Conservation (phyloP, 2,888 invertebrate species). For the Cetonia aurata region DNA sequence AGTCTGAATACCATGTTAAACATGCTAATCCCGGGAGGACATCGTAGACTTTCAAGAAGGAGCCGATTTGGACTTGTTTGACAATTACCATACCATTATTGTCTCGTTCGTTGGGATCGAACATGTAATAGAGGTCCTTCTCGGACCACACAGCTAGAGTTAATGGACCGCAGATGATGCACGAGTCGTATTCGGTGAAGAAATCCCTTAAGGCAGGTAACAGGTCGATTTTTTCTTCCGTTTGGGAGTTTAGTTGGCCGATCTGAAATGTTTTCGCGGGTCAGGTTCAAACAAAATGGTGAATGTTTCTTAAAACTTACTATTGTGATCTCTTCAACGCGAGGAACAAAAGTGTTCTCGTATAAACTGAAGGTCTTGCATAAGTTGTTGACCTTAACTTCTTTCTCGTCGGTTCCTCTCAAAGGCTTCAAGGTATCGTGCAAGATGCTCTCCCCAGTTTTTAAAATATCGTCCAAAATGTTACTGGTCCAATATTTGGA, state of each 20-base stretch:
- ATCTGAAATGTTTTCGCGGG: slow-evolving; percentile 5
- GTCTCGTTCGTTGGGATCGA: slow-evolving; percentile 66
- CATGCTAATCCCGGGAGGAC: slow-evolving; percentile 62
- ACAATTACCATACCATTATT: slow-evolving; percentile 55
- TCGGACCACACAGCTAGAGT: slow-evolving; percentile 65
- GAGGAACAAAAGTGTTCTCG: slow-evolving; percentile 56
- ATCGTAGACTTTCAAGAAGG: slow-evolving; percentile 53
- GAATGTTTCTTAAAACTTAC: slow-evolving; percentile 47
- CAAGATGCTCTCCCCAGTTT: slow-evolving; percentile 62
- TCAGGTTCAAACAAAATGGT: too few species aligned
- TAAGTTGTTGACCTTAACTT: slow-evolving; percentile 47
- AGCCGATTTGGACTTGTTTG: slow-evolving; percentile 52
- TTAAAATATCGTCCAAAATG: slow-evolving; percentile 62
- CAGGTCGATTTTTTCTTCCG: slow-evolving; percentile 60
- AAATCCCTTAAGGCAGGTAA: slow-evolving; percentile 61
- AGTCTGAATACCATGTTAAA: slow-evolving; percentile 61
- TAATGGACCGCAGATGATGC: slow-evolving; percentile 64
- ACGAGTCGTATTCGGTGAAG: slow-evolving; percentile 61
- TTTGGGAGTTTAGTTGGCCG: slow-evolving; percentile 61
- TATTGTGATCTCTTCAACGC: slow-evolving; percentile 59
- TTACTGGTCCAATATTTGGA: slow-evolving; percentile 63
- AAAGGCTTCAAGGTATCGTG: slow-evolving; percentile 56
- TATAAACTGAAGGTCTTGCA: slow-evolving; percentile 56
- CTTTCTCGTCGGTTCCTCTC: slow-evolving; percentile 48
- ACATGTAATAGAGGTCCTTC: slow-evolving; percentile 64